Base-by-base conservation (phyloP, 2,888 invertebrate species). In the Chrysolina oricalcia region DNA sequence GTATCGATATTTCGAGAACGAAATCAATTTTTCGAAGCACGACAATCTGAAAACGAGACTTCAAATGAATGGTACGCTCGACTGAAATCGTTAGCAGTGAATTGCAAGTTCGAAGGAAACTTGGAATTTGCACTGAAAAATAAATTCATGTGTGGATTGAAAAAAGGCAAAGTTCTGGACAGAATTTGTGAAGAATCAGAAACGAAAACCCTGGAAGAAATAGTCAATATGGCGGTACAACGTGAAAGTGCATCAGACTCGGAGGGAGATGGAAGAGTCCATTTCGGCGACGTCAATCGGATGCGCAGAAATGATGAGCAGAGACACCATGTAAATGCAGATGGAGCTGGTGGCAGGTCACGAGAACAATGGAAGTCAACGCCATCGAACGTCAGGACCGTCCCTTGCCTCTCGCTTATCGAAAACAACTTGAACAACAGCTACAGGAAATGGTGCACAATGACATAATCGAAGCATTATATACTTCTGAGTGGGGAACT, bases 51-150 rank as follows among this genome's bases (percentile, higher is more conserved):
- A 15, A 50, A 59, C 35, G 80, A 82, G 70, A 68, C 75, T 1
- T 73, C 80, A 10, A 77, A 62, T 10, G 72, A 78, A 43, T 83
- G 76, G 75, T 80, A 78, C 72, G 80, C 78, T 15, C 35, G 81
- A 40, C 70, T 83, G 6, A 78, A 79, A 53, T 80, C 74, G 59
- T 66, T 78, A 17, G 77, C 81, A 35, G 76, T 79, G 15, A 77
- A 78, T 69, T 83, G 83, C 72, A 77, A 81, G 70, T 83, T 82
- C 71, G 79, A 76, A 15, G 62, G 17, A 2, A 59, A 70, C 2
- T 70, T 81, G 50, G 53, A 74, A n/a, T 56, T 62, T 4, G 59
- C 71, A 2, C 64, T 82, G 13, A 77, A 53, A 59, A 77, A 82
- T 63, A 80, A 80, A 40, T 80, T 79, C 70, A 72, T 83, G 10